These are phyloP conservation scores for Atherinosoma microstoma DNA, from an alignment of 2,797 vertebrate species.

Conservation along the genomic window DNA sequence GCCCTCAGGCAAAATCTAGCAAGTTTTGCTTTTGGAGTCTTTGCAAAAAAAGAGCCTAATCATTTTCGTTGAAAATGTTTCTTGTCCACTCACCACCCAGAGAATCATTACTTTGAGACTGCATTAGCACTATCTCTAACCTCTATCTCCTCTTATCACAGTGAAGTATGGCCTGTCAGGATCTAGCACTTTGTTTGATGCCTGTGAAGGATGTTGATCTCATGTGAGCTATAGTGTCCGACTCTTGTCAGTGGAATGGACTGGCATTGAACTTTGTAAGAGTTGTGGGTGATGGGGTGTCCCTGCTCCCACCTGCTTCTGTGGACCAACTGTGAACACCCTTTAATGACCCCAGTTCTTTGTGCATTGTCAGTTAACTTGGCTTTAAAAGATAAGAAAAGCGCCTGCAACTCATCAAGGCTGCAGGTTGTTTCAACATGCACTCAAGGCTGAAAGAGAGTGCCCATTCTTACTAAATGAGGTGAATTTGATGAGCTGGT, in stretches of 20 bases:
- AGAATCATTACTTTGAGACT: conserved; percentile 33
- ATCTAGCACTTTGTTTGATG: conserved; percentile 46
- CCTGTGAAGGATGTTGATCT: conserved; percentile 27
- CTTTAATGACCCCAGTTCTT: conserved; percentile 65
- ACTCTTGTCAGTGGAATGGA: conserved; percentile 45
- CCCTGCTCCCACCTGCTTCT: conserved; percentile 60
- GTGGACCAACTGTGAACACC: conserved; percentile 60
- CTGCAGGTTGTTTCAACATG: conserved; percentile 65
- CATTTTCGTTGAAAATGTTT: conserved; percentile 57
- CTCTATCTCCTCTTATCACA: conserved; percentile 42
- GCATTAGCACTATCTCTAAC: conserved; percentile 32
- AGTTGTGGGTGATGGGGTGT: conserved; percentile 48
- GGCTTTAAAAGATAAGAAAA: conserved; percentile 61
- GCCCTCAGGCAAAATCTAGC: conserved; percentile 56
- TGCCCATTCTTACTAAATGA: conserved; percentile 75
- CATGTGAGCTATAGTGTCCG: conserved; percentile 31
- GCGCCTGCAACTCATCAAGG: conserved; percentile 51
- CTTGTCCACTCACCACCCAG: conserved; percentile 9
- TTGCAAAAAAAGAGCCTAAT: conserved; percentile 39
- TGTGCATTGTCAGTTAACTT: conserved; percentile 70
- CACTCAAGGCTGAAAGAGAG: conserved; percentile 66
- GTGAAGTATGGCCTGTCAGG: conserved; percentile 30
- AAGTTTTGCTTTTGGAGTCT: conserved; percentile 56
- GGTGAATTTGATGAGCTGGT: conserved; percentile 73
- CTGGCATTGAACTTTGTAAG: conserved; percentile 32